Evolutionary conservation across 2,797 vertebrate species (phyloP).

Genomic region (Heterohyrax brucei): DNA sequence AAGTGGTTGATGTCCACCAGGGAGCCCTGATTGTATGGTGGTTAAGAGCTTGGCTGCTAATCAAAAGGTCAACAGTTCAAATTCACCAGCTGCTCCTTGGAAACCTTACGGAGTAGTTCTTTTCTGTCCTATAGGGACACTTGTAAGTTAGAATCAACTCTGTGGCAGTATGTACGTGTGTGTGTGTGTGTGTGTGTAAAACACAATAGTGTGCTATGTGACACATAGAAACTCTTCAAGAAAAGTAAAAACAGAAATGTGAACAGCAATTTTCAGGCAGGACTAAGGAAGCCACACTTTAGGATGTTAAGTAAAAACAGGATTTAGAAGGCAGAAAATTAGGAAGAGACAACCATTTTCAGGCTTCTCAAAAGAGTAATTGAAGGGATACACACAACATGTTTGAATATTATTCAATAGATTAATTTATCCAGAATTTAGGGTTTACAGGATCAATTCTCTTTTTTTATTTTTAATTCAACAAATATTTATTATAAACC

Average conservation of each 20-base stretch:
- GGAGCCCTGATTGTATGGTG: too few species aligned
- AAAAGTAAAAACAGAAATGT: background rate
- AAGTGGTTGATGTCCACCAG: background rate
- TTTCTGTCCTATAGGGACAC: too few species aligned
- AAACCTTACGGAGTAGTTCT: too few species aligned
- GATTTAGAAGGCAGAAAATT: constrained; percentile 11
- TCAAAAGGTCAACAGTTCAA: too few species aligned
- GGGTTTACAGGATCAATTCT: background rate
- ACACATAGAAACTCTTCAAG: background rate
- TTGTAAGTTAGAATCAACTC: too few species aligned
- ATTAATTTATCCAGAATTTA: background rate
- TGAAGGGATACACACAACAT: background rate
- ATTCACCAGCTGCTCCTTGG: too few species aligned
- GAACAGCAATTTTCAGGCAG: background rate
- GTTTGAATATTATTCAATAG: background rate
- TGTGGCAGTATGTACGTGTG: too few species aligned
- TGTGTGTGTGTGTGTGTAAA: background rate
- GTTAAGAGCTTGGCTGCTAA: too few species aligned
- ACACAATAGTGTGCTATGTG: background rate
- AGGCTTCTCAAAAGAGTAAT: background rate
- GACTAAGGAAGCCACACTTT: background rate
- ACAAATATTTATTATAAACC: background rate
- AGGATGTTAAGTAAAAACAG: constrained; percentile 37
- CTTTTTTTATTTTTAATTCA: constrained; percentile 12
- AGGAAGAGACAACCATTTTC: constrained; percentile 45